Evolutionary conservation across 2,797 vertebrate species (phyloP).

Genomic region (Macroramphosus scolopax): DNA sequence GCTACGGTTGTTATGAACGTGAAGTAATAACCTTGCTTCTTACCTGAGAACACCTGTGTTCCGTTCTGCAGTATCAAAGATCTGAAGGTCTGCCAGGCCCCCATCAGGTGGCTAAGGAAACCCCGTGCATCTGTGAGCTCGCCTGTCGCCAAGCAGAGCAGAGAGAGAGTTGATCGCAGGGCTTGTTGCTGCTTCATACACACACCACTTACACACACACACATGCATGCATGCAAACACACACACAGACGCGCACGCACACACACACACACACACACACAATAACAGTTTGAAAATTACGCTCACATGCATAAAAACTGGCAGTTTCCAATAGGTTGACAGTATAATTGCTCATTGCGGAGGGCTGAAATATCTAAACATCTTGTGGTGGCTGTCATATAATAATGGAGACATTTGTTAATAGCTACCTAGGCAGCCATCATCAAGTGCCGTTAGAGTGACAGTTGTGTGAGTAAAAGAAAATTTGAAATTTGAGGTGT

Average conservation of each 20-base stretch:
- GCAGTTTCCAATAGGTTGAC: neutral
- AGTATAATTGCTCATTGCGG: neutral
- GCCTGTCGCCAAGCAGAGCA: constrained; percentile 69
- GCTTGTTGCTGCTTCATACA: constrained; percentile 65
- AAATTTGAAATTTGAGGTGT: constrained; percentile 10
- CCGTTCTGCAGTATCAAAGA: constrained; percentile 51
- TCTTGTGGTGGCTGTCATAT: constrained; percentile 8
- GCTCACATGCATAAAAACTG: neutral
- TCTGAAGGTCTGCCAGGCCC: constrained; percentile 70
- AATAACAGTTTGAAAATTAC: neutral
- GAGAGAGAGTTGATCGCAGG: constrained; percentile 66
- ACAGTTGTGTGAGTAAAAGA: too few species aligned
- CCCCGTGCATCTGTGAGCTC: constrained; percentile 73
- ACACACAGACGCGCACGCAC: too few species aligned
- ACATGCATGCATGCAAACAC: too few species aligned
- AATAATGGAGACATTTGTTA: constrained; percentile 4
- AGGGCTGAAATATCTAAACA: constrained; percentile 4
- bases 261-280: constrained; percentile 13
- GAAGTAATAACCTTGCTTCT: constrained; percentile 2
- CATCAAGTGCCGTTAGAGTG: too few species aligned
- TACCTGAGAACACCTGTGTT: constrained; percentile 63
- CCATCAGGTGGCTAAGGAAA: constrained; percentile 70
- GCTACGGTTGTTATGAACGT: constrained; percentile 2
- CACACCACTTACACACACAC: constrained; percentile 67
- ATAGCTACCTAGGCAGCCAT: constrained; percentile 2